Evolutionary conservation across 2,113 vertebrate genomes (phyloP).

Genomic region (Dissostichus mawsoni): DNA sequence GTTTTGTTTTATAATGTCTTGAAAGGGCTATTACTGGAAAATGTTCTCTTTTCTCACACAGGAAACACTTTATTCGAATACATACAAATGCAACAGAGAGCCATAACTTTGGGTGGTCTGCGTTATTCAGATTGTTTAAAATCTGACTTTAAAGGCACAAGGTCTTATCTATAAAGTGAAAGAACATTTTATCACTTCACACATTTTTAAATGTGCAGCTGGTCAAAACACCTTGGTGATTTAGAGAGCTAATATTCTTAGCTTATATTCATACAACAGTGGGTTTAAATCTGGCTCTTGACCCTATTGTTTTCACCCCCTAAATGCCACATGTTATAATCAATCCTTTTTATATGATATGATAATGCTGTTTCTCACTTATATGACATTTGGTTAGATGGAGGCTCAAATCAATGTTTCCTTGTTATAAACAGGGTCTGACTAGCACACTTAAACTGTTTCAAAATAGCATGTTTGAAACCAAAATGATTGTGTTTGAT

Average conservation of each 20-base stretch:
- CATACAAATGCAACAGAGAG: neutral
- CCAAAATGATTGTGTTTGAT: neutral
- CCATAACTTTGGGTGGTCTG: constrained; percentile 25
- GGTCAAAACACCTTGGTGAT: neutral
- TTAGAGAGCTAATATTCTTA: neutral
- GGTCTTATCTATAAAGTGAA: constrained; percentile 2
- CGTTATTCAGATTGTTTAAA: constrained; percentile 11
- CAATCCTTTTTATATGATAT: neutral
- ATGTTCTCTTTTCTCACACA: constrained; percentile 17
- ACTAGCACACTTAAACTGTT: too few relatives aligned
- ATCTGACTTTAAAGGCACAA: neutral
- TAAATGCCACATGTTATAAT: neutral
- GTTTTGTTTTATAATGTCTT: constrained; percentile 16
- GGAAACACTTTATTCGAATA: neutral
- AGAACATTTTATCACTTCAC: constrained; percentile 18
- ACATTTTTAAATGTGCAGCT: constrained; percentile 20
- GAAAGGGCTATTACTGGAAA: neutral
- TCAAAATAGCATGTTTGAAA: neutral
- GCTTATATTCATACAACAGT: neutral
- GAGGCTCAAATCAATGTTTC: neutral
- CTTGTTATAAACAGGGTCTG: neutral
- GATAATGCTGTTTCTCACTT: neutral
- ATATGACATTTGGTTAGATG: neutral
- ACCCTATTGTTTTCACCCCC: neutral
- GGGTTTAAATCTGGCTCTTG: constrained; percentile 5